Conservation (phyloP, 35 echinoderm and acorn worm genomes). For the Heliocidaris erythrogramma region DNA sequence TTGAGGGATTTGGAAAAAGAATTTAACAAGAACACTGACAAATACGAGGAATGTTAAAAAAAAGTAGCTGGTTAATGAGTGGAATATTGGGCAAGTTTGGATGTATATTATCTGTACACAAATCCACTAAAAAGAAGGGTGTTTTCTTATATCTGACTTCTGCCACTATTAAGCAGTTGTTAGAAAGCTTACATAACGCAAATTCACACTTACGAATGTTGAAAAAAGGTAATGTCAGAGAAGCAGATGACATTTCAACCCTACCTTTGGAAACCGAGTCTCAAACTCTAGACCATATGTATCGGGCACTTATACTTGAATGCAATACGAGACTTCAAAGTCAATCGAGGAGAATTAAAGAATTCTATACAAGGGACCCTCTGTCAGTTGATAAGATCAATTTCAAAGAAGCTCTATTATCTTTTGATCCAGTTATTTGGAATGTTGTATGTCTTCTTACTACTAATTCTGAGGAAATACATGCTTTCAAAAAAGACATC, state of each 20-base stretch:
- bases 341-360: background rate
- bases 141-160: background rate
- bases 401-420: constrained; percentile 13
- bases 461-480: constrained; percentile 12
- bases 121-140: constrained; percentile 32
- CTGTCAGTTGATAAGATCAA: constrained; percentile 13
- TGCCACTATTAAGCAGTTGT: background rate
- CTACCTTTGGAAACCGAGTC: background rate
- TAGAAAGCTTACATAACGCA: constrained; percentile 15
- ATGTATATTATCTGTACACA: constrained; percentile 7
- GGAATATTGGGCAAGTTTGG: constrained; percentile 14
- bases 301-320: background rate
- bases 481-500: constrained; percentile 18
- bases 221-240: background rate
- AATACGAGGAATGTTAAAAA: background rate
- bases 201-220: background rate
- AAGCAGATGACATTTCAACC: background rate
- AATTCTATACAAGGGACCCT: background rate
- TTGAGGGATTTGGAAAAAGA: background rate
- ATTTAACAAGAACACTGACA: background rate
- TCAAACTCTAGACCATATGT: background rate
- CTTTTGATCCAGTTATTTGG: constrained; percentile 40
- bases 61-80: constrained; percentile 20
- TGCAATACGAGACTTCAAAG: background rate
- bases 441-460: constrained; percentile 24